Conservation (phyloP, 2,888 invertebrate genomes). For the Ormyrus labotus region DNA sequence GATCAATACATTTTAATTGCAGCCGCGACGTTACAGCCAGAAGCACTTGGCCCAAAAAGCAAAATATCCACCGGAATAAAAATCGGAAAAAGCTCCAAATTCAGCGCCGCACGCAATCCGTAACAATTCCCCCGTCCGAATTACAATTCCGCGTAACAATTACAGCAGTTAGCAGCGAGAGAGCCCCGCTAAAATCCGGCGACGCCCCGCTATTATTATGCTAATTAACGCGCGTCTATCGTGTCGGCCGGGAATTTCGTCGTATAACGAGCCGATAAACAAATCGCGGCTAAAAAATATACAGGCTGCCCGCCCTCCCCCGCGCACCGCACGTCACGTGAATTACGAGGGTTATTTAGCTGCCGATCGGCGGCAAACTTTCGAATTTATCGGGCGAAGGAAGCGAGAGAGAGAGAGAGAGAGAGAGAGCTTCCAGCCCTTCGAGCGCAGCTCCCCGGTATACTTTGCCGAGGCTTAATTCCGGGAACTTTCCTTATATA, state of each 20-base stretch:
- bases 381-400: conserved; percentile 37
- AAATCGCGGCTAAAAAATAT: not conserved
- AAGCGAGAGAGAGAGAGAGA: not conserved
- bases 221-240: conserved; percentile 2
- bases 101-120: too few species aligned
- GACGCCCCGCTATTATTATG: not conserved
- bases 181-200: too few species aligned
- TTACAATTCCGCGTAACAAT: not conserved
- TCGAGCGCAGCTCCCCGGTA: not conserved
- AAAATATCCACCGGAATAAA: too few species aligned
- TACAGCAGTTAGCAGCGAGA: not conserved
- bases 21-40: too few species aligned
- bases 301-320: not conserved
- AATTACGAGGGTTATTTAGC: conserved; percentile 47
- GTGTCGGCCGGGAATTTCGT: not conserved
- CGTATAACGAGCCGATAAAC: not conserved
- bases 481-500: not conserved
- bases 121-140: too few species aligned
- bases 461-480: conserved; percentile 7
- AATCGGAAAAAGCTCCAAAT: too few species aligned
- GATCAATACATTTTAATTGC: too few species aligned
- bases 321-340: not conserved
- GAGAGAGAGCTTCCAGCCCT: not conserved
- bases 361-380: conserved; percentile 44
- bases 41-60: too few species aligned